phyloP scores from a whole-genome alignment of 2,888 invertebrate genomes.

The Machimus rusticus region DNA sequence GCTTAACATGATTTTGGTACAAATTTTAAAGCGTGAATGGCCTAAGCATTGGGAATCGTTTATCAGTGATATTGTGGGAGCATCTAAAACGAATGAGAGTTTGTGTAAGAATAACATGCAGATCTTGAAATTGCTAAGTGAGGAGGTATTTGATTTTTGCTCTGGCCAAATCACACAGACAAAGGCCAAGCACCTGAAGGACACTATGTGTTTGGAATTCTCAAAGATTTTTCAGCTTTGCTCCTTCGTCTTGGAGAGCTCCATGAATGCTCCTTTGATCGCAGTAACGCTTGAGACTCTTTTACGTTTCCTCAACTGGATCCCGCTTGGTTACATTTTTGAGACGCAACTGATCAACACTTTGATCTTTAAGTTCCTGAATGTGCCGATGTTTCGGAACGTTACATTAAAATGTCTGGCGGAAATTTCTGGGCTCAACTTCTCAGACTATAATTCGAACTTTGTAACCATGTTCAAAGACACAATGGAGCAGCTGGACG shows the following conservation, averaged over 20 bases:
- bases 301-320: slow-evolving; percentile 97
- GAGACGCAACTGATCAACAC: slow-evolving; percentile 97
- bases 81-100: slow-evolving; percentile 98
- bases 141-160: slow-evolving; percentile 99
- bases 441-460: slow-evolving; percentile 90
- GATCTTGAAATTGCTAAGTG: slow-evolving; percentile 95
- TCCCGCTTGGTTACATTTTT: slow-evolving; percentile 99
- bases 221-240: slow-evolving; percentile 98
- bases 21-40: slow-evolving; percentile 99
- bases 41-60: slow-evolving; percentile 99
- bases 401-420: slow-evolving; percentile 98
- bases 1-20: slow-evolving; percentile 98
- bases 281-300: slow-evolving; percentile 96
- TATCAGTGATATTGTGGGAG: slow-evolving; percentile 98
- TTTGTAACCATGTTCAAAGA: slow-evolving; percentile 89
- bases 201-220: slow-evolving; percentile 99
- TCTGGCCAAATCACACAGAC: slow-evolving; percentile 98
- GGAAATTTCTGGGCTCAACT: slow-evolving; percentile 94
- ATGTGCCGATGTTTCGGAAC: slow-evolving; percentile 97
- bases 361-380: slow-evolving; percentile 94
- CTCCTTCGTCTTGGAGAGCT: slow-evolving; percentile 97
- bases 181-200: slow-evolving; percentile 98
- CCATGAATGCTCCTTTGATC: slow-evolving; percentile 95
- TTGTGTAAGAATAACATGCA: slow-evolving; percentile 99
- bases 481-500: slow-evolving; percentile 91